phyloP scores from a whole-genome alignment of 2,113 vertebrate genomes.

The Cebidichthys violaceus region DNA sequence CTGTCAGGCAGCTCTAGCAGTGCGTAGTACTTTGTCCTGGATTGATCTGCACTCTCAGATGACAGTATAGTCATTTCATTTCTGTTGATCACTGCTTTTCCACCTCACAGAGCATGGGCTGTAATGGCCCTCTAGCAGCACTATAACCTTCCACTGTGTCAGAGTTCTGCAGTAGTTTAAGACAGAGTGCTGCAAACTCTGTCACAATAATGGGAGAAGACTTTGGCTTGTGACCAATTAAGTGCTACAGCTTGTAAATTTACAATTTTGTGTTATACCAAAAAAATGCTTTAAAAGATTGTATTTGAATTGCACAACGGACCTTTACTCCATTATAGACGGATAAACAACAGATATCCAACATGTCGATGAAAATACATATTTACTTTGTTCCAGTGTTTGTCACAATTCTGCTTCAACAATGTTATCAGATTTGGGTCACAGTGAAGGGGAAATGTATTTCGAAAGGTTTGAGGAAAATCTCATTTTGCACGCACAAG shows the following conservation, averaged over 20 bases:
- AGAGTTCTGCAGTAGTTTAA: conserved; percentile 29
- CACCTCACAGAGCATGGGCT: conserved; percentile 47
- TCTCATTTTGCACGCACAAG: conserved; percentile 33
- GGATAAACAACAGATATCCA: not conserved
- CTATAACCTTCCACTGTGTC: conserved; percentile 40
- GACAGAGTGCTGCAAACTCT: conserved; percentile 13
- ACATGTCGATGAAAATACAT: not conserved
- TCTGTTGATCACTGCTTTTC: conserved; percentile 69
- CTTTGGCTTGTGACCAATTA: not conserved
- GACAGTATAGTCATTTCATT: conserved; percentile 62
- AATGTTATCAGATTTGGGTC: conserved; percentile 49
- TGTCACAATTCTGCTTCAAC: conserved; percentile 12
- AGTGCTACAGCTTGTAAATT: not conserved
- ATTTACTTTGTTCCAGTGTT: conserved; percentile 17
- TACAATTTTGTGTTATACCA: not conserved
- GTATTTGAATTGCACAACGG: not conserved
- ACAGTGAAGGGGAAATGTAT: conserved; percentile 26
- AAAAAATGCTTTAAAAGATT: not conserved
- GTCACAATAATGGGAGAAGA: conserved; percentile 11
- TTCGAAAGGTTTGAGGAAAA: conserved; percentile 46
- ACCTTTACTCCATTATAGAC: not conserved
- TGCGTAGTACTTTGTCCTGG: conserved; percentile 61
- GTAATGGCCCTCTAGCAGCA: conserved; percentile 50
- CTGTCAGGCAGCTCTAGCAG: conserved; percentile 21
- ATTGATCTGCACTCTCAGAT: conserved; percentile 54